Conservation (phyloP, 2,888 invertebrate genomes). For the Drosophila ezoana region DNA sequence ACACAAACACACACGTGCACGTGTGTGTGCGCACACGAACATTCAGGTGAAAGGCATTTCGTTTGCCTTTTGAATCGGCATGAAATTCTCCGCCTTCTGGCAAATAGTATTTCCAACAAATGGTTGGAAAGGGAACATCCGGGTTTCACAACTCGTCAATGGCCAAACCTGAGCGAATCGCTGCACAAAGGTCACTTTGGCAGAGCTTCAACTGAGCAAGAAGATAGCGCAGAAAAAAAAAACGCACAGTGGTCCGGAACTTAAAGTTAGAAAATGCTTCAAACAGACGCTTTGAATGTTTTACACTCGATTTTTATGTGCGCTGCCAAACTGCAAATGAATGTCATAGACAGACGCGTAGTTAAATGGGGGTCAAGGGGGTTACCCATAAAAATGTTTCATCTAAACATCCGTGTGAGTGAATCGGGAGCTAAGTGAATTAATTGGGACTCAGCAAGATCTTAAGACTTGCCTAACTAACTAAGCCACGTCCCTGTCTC, state of each 20-base stretch:
- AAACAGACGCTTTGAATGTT: constrained; percentile 40
- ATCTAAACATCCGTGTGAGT: not conserved
- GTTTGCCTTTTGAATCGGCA: constrained; percentile 68
- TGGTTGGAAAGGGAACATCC: constrained; percentile 32
- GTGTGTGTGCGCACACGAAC: not conserved
- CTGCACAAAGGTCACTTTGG: constrained; percentile 73
- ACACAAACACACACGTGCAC: constrained; percentile 24
- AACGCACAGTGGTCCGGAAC: constrained; percentile 12
- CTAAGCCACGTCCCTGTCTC: no score
- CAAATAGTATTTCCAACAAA: constrained; percentile 54
- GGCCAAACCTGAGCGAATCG: constrained; percentile 32
- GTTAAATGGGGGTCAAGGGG: not conserved
- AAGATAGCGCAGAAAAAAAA: constrained; percentile 25
- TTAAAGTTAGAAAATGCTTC: constrained; percentile 48
- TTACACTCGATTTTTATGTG: not conserved
- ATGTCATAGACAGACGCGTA: constrained; percentile 43
- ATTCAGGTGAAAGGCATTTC: constrained; percentile 60
- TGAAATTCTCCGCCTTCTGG: constrained; percentile 46
- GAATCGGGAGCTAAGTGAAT: not conserved
- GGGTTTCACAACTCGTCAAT: constrained; percentile 45
- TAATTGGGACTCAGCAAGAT: not conserved
- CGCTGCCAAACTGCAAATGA: constrained; percentile 52
- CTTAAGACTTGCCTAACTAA: no score
- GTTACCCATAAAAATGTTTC: not conserved
- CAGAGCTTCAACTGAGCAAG: constrained; percentile 41